Percentiles rank a stretch among this genome's conserved stretches.
phyloP scores from a whole-genome alignment of 2,797 vertebrate species.

The Balearica regulorum region DNA sequence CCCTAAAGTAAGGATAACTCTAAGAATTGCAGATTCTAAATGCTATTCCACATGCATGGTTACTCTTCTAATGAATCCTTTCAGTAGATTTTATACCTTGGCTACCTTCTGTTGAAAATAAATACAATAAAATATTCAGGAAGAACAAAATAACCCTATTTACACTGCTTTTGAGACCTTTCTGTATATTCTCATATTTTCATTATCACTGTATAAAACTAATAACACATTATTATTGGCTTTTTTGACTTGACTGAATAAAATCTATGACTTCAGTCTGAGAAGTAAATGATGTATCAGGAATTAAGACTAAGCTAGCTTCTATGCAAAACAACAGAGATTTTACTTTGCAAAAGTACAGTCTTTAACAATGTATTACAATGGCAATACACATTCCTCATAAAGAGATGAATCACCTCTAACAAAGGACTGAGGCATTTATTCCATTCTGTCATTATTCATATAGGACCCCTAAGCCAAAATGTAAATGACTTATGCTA shows the following conservation, averaged over 20 bases:
- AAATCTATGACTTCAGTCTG: slow-evolving; percentile 15
- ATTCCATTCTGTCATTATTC: slow-evolving; percentile 54
- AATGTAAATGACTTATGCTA: slow-evolving; percentile 19
- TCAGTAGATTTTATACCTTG: background rate
- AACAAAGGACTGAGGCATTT: slow-evolving; percentile 12
- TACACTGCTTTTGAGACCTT: background rate
- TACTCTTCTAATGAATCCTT: background rate
- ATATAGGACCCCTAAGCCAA: slow-evolving; percentile 31
- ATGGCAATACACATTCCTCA: background rate
- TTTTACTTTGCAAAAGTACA: slow-evolving; percentile 23
- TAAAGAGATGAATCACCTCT: slow-evolving; percentile 25
- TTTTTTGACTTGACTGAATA: background rate
- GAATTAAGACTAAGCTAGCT: slow-evolving; percentile 29
- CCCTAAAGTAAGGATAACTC: background rate
- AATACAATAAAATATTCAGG: background rate
- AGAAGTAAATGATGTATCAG: background rate
- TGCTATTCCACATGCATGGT: background rate
- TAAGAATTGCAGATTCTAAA: background rate
- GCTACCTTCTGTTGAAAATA: background rate
- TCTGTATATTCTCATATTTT: background rate
- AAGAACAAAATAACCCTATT: background rate
- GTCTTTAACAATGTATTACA: slow-evolving; percentile 20
- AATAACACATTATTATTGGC: background rate
- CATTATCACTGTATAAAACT: background rate
- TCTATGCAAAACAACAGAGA: slow-evolving; percentile 13